Conservation (phyloP, 2,113 vertebrate species). For the Hydropotes inermis region DNA sequence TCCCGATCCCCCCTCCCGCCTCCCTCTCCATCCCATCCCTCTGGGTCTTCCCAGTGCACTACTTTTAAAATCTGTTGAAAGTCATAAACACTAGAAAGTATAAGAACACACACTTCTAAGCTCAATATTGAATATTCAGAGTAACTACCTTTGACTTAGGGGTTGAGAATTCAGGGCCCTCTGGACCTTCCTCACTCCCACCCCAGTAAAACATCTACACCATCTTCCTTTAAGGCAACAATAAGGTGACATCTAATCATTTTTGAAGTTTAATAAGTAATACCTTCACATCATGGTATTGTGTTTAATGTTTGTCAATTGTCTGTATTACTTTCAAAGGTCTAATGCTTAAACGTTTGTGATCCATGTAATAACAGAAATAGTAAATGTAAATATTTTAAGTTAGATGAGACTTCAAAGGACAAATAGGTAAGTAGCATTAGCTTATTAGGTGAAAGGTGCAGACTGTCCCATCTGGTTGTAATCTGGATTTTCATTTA, state of each 20-base stretch:
- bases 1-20: no score
- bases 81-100: neutral
- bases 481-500: neutral
- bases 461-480: neutral
- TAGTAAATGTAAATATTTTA: neutral
- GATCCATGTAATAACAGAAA: neutral
- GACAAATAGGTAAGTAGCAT: neutral
- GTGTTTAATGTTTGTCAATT: neutral
- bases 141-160: neutral
- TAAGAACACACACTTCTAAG: neutral
- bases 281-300: neutral
- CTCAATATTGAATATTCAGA: neutral
- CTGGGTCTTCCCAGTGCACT: no score
- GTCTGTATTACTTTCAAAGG: neutral
- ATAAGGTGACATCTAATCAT: neutral
- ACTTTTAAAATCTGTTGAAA: neutral
- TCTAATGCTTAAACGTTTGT: neutral
- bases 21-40: no score
- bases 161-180: neutral
- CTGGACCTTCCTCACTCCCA: neutral
- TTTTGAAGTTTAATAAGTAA: neutral
- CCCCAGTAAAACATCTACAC: neutral
- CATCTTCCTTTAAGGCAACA: neutral
- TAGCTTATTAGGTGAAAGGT: neutral
- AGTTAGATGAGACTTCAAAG: neutral